Conservation (phyloP, 2,797 vertebrate species). For the Danio tinwini region DNA sequence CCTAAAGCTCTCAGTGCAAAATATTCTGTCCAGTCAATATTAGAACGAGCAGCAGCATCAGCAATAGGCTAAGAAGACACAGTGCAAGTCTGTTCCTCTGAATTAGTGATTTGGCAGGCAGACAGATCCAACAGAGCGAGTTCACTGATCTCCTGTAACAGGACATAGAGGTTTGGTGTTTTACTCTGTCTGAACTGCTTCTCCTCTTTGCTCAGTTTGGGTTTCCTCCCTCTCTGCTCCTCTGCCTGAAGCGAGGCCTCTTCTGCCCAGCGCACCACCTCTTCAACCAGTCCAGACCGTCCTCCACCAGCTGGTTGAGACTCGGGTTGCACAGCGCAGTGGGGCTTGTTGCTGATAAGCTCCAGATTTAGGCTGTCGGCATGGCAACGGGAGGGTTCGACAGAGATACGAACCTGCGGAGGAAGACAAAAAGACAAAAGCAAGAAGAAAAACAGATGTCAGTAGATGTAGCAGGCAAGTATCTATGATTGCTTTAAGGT, state of each 20-base stretch:
- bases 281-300: conserved; percentile 80
- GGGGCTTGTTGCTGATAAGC: conserved; percentile 79
- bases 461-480: background rate
- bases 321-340: conserved; percentile 13
- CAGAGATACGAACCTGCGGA: conserved; percentile 85
- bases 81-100: conserved; percentile 35
- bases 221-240: conserved; percentile 69
- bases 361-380: conserved; percentile 82
- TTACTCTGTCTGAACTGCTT: conserved; percentile 86
- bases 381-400: conserved; percentile 82
- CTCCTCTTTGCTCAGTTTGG: conserved; percentile 77
- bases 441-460: background rate
- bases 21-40: background rate
- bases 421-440: background rate
- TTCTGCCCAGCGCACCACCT: conserved; percentile 85
- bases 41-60: background rate
- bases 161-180: conserved; percentile 83
- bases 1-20: background rate
- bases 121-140: conserved; percentile 82
- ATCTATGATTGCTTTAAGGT: background rate
- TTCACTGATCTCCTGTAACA: conserved; percentile 91
- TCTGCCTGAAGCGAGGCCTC: conserved; percentile 81
- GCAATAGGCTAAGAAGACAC: conserved; percentile 56
- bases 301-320: conserved; percentile 56
- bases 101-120: conserved; percentile 36